Base-by-base conservation (phyloP, 2,113 vertebrate genomes). In the Chaetodon trifascialis region DNA sequence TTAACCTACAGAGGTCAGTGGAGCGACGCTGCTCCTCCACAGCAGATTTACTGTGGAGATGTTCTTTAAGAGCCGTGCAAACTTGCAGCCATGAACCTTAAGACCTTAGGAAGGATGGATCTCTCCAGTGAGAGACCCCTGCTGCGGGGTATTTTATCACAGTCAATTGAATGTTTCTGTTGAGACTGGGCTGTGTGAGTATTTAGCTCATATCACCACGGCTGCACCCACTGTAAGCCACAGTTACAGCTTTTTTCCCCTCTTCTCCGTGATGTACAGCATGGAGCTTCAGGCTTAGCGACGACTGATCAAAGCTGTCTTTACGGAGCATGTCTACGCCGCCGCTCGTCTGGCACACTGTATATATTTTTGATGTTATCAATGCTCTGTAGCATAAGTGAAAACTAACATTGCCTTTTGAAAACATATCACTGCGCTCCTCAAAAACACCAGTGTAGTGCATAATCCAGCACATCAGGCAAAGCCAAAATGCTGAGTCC, bases 401-500 rank as follows among this genome's bases (percentile, higher is more conserved):
- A 76, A 84, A 89, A 73, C 38, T 51, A 87, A 80, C 62, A 74
- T 63, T 80, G 65, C 69, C 15, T 44, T 42, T 80, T 80, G 69
- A 25, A 86, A 88, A 77, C 46, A 68, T 76, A 83, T 78, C 52
- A 72, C 62, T 55, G 52, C 68, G 66, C 69, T 62, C 76, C 80
- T 88, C 42, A 40, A 78, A 87, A 77, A 72, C 70, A 88, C 64
- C n/a, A 63, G 40, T 64, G 47, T n/a, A 40, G 56, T 64, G 73
- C 87, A 87, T 87, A 91, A 86, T 87, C 16, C 69, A 79, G 73
- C 60, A 84, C 82, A 84, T 87, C 77, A 86, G 73, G 74, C 69
- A 25, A 73, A 67, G 80, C 42, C 73, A 88, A 92, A 92, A 78
- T 86, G 92, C 91, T 94, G 92, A 94, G 88, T 83, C 73, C 42